Conservation (phyloP, 2,888 invertebrate species). For the Athetis lepigone region DNA sequence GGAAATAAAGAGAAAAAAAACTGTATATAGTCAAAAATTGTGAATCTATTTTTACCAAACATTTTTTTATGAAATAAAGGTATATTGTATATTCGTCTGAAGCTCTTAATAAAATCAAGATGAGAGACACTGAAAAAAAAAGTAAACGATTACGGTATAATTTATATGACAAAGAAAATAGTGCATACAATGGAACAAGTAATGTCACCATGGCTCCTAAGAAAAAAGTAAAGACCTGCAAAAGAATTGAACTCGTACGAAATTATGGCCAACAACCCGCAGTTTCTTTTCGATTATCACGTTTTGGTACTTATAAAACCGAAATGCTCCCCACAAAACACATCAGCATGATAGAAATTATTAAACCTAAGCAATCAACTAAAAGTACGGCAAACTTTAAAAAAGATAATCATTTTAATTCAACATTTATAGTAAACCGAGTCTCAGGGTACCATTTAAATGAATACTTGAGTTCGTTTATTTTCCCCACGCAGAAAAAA, state of each 20-base stretch:
- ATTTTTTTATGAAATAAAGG: background rate
- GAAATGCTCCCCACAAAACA: constrained; percentile 24
- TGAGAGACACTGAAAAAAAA: constrained; percentile 20
- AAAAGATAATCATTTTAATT: constrained; percentile 3
- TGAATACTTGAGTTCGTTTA: constrained; percentile 27
- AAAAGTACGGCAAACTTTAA: constrained; percentile 32
- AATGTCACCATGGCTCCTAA: constrained; percentile 33
- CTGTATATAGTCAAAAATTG: background rate
- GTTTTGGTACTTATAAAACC: background rate
- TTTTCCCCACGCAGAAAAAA: constrained; percentile 30
- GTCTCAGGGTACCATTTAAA: constrained; percentile 26
- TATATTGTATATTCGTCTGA: background rate
- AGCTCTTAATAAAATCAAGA: constrained; percentile 1
- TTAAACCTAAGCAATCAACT: constrained; percentile 21
- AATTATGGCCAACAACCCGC: constrained; percentile 21
- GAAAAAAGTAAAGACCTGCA: constrained; percentile 38
- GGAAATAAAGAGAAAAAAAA: background rate
- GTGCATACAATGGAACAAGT: constrained; percentile 7
- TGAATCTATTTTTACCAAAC: background rate
- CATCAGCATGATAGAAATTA: constrained; percentile 31
- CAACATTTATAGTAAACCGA: constrained; percentile 36
- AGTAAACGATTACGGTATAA: constrained; percentile 3
- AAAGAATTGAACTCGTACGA: constrained; percentile 7
- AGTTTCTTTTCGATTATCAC: constrained; percentile 35
- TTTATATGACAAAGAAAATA: constrained; percentile 4